phyloP scores from a whole-genome alignment of 2,888 invertebrate species.

The Ormyrus pomaceus region DNA sequence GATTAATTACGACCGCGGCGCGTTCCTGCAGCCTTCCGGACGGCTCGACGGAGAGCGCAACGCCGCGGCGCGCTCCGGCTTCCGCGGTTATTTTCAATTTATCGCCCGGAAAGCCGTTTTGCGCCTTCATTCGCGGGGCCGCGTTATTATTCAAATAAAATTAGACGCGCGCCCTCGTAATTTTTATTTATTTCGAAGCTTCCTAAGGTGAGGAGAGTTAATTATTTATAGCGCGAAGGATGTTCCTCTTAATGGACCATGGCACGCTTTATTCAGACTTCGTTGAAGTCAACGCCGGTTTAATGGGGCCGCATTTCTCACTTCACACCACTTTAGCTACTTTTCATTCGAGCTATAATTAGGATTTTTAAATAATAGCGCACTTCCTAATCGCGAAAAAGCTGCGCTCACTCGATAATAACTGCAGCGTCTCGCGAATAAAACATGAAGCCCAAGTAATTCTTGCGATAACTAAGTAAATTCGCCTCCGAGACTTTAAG shows the following conservation, averaged over 20 bases:
- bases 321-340: no score
- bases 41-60: neutral
- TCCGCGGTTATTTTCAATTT: constrained; percentile 45
- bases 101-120: constrained; percentile 42
- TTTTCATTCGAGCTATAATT: no score
- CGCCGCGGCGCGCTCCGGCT: constrained; percentile 4
- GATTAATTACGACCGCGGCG: constrained; percentile 30
- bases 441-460: neutral
- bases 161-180: neutral
- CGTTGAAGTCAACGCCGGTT: no score
- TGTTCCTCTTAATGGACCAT: neutral
- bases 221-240: constrained; percentile 3
- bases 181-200: neutral
- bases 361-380: no score
- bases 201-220: neutral
- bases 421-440: no score
- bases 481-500: neutral
- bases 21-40: neutral
- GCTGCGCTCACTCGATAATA: no score
- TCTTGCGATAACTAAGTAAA: neutral
- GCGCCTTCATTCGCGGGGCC: neutral
- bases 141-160: constrained; percentile 43
- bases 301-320: no score
- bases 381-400: no score
- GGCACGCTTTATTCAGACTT: neutral